Percentiles rank a stretch among this genome's conserved stretches.
phyloP scores from a whole-genome alignment of 2,113 vertebrate genomes.

The Entelurus aequoreus region DNA sequence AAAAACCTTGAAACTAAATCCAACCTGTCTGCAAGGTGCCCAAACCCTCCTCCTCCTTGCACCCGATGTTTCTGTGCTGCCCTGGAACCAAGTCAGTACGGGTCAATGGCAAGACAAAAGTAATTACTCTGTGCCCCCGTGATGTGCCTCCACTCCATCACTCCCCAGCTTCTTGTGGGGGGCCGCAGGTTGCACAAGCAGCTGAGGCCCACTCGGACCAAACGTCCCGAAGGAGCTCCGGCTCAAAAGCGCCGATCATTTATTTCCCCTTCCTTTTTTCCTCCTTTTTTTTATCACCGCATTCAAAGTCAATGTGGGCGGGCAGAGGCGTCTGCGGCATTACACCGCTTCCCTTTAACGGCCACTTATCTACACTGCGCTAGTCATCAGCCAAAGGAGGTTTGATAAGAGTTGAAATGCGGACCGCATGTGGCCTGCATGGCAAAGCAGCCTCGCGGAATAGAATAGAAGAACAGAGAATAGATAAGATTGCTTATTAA shows the following conservation, averaged over 20 bases:
- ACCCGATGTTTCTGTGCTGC: slow-evolving; percentile 22
- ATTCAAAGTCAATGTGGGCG: slow-evolving; percentile 65
- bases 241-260: slow-evolving; percentile 40
- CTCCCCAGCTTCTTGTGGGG: slow-evolving; percentile 37
- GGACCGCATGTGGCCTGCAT: slow-evolving; percentile 58
- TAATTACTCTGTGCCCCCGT: slow-evolving; percentile 42
- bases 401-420: slow-evolving; percentile 61
- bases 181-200: slow-evolving; percentile 21
- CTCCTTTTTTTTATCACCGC: slow-evolving; percentile 38
- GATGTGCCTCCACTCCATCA: slow-evolving; percentile 41
- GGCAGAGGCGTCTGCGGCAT: slow-evolving; percentile 46
- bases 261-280: not conserved
- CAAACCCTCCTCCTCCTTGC: not conserved
- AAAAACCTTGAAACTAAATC: not conserved
- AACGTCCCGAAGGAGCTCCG: slow-evolving; percentile 31
- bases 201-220: slow-evolving; percentile 33
- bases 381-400: slow-evolving; percentile 57
- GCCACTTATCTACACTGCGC: slow-evolving; percentile 59
- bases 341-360: slow-evolving; percentile 60
- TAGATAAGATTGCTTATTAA: slow-evolving; percentile 62
- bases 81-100: slow-evolving; percentile 33
- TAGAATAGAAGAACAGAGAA: slow-evolving; percentile 1
- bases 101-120: slow-evolving; percentile 50
- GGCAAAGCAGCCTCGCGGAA: slow-evolving; percentile 50
- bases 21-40: not conserved